These are phyloP conservation scores for Sarcophaga subvicina DNA, from an alignment of 2,888 invertebrate species.

Conservation along the genomic window DNA sequence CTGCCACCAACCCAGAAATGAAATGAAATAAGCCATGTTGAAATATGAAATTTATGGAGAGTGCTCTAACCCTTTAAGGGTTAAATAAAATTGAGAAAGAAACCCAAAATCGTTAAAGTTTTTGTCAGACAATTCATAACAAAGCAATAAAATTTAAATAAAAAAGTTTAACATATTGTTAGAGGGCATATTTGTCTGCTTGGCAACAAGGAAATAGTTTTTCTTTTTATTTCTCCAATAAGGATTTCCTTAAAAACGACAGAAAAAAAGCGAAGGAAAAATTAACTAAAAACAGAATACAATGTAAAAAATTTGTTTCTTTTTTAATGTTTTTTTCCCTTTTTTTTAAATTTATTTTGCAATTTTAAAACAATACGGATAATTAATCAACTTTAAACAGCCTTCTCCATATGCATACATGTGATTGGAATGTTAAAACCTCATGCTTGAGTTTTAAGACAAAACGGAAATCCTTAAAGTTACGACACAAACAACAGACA, in stretches of 20 bases:
- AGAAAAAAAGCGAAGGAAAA: no score
- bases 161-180: not conserved
- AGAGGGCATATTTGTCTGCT: not conserved
- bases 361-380: not conserved
- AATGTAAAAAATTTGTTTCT: no score
- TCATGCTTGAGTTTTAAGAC: conserved; percentile 25
- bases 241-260: not conserved
- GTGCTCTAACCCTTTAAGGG: not conserved
- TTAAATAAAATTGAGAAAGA: not conserved
- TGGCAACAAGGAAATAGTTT: not conserved
- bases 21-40: not conserved
- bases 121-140: conserved; percentile 2
- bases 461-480: conserved; percentile 53
- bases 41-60: no score
- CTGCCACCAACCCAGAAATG: not conserved
- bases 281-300: no score
- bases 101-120: not conserved
- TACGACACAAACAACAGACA: not conserved
- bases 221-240: not conserved
- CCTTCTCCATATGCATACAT: not conserved
- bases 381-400: not conserved
- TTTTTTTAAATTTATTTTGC: no score
- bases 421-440: conserved; percentile 1
- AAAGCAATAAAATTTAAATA: not conserved
- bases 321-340: no score